Percentiles rank a stretch among this genome's conserved stretches.
Evolutionary conservation across 1,140 invertebrate genomes (phyloP).

Genomic region (Drosophila setifemur): DNA sequence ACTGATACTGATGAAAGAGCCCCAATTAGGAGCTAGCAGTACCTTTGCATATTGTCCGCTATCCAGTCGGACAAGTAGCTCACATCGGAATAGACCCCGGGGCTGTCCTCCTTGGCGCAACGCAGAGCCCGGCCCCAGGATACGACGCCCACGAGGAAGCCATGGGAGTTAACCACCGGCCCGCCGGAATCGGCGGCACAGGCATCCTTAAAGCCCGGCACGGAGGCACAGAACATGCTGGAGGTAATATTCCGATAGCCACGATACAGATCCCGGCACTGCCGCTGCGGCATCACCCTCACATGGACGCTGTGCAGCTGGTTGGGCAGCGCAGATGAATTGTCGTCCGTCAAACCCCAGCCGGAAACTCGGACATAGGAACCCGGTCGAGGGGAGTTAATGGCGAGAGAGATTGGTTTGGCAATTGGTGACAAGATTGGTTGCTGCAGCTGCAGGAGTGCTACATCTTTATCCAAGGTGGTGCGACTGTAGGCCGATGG

Average conservation of each 20-base stretch:
- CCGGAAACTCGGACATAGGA: slow-evolving; percentile 52
- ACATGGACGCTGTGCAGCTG: slow-evolving; percentile 64
- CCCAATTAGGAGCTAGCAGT: slow-evolving; percentile 34
- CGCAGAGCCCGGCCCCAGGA: slow-evolving; percentile 88
- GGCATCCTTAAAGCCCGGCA: slow-evolving; percentile 83
- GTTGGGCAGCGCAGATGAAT: slow-evolving; percentile 42
- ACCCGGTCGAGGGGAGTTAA: slow-evolving; percentile 22
- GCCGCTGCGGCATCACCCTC: slow-evolving; percentile 32
- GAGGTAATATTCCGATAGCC: slow-evolving; percentile 68
- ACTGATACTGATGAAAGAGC: not conserved
- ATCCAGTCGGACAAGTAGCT: slow-evolving; percentile 74
- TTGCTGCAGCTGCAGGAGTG: slow-evolving; percentile 52
- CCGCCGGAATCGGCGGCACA: slow-evolving; percentile 88
- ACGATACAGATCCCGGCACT: slow-evolving; percentile 49
- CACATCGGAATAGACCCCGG: slow-evolving; percentile 86
- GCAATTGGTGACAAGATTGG: slow-evolving; percentile 39
- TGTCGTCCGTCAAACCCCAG: slow-evolving; percentile 60
- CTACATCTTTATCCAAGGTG: slow-evolving; percentile 65
- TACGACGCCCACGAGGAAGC: slow-evolving; percentile 85
- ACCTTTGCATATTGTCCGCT: slow-evolving; percentile 30
- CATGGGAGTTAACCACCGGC: slow-evolving; percentile 83
- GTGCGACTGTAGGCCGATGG: slow-evolving; percentile 40
- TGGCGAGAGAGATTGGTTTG: slow-evolving; percentile 40
- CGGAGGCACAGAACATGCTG: slow-evolving; percentile 83
- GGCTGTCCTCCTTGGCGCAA: slow-evolving; percentile 83